Conservation (phyloP, 2,888 invertebrate genomes). For the Campopleginae sp. region DNA sequence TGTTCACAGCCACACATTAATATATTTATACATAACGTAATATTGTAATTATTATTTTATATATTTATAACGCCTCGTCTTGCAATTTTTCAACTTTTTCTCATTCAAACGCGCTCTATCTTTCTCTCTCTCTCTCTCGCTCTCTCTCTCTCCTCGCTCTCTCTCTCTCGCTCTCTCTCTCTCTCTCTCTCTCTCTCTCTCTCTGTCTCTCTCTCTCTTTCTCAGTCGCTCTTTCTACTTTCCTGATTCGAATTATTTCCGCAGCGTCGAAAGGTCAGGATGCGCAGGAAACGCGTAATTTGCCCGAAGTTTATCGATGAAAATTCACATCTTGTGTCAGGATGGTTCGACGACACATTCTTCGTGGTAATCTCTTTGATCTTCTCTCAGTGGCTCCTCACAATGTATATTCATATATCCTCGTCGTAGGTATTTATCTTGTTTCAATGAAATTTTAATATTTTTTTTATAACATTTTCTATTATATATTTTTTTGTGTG, state of each 20-base stretch:
- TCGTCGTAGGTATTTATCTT: constrained; percentile 36
- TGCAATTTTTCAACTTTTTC: constrained; percentile 37
- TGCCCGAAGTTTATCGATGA: not conserved
- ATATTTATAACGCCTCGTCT: constrained; percentile 62
- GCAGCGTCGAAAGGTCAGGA: constrained; percentile 18
- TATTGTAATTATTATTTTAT: constrained; percentile 67
- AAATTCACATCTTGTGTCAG: not conserved
- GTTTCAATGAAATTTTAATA: constrained; percentile 13
- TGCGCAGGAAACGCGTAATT: constrained; percentile 14
- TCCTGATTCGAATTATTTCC: constrained; percentile 25
- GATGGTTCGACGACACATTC: not conserved
- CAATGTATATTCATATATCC: not conserved
- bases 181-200: constrained; percentile 21
- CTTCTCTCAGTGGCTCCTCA: not conserved
- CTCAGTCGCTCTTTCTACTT: constrained; percentile 40
- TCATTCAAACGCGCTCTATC: constrained; percentile 20
- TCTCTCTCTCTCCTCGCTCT: constrained; percentile 41
- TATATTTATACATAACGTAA: constrained; percentile 74
- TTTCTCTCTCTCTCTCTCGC: constrained; percentile 14
- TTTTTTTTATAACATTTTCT: constrained; percentile 23
- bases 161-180: constrained; percentile 31
- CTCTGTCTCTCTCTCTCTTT: constrained; percentile 16
- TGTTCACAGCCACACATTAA: constrained; percentile 85
- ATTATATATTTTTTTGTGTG: constrained; percentile 10
- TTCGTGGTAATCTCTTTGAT: not conserved